Percentiles rank a stretch among this genome's conserved stretches.
Evolutionary conservation across 2,888 invertebrate species (phyloP).

Genomic region (Lasioglossum figueresi): DNA sequence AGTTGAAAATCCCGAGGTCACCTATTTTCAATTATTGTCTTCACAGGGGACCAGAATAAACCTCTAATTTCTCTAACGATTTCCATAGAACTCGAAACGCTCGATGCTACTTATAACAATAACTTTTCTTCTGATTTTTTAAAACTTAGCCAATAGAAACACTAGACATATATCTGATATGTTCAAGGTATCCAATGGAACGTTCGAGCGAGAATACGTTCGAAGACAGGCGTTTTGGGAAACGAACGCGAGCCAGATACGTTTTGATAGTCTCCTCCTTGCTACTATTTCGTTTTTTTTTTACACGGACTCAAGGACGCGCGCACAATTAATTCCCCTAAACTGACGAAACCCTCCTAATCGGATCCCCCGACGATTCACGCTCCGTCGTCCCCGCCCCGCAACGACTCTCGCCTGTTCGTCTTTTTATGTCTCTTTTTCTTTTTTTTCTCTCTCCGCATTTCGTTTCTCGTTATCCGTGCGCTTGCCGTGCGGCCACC

Average conservation of each 20-base stretch:
- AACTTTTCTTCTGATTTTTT: not conserved
- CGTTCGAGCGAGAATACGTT: not conserved
- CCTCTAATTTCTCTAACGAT: slow-evolving; percentile 2
- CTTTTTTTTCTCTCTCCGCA: not conserved
- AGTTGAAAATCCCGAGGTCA: not conserved
- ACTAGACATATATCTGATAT: not conserved
- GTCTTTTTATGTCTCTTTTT: not conserved
- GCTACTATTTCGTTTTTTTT: slow-evolving; percentile 31
- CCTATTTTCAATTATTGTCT: not conserved
- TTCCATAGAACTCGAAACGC: not conserved
- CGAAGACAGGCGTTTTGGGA: not conserved
- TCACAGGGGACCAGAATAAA: not conserved
- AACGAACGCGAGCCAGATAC: slow-evolving; percentile 39
- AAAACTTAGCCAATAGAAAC: not conserved
- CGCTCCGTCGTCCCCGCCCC: slow-evolving; percentile 14
- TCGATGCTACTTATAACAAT: not conserved
- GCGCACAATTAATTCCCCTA: slow-evolving; percentile 51
- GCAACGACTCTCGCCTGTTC: not conserved
- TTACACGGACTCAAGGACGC: slow-evolving; percentile 41
- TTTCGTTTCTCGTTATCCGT: slow-evolving; percentile 21
- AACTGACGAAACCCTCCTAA: slow-evolving; percentile 56
- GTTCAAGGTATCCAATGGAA: not conserved
- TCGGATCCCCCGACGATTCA: slow-evolving; percentile 36
- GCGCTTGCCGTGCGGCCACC: slow-evolving; percentile 8
- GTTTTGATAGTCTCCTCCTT: not conserved